Evolutionary conservation across 2,113 vertebrate species (phyloP).

Genomic region (Pogona vitticeps): DNA sequence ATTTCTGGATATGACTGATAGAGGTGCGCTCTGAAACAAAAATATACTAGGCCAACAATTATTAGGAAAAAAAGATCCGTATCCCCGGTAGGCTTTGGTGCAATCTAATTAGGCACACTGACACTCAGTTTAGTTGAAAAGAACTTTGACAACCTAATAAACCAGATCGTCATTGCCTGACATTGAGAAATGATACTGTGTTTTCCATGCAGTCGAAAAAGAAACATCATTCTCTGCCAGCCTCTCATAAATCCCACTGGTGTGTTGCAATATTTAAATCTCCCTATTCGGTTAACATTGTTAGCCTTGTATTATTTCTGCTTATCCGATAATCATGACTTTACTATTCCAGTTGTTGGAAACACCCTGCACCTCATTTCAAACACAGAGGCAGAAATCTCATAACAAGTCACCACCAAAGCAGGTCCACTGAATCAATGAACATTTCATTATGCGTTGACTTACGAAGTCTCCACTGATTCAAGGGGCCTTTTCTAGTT

Average conservation of each 20-base stretch:
- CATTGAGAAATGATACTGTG: conserved; percentile 63
- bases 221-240: conserved; percentile 39
- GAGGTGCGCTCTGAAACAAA: conserved; percentile 60
- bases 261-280: conserved; percentile 40
- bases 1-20: conserved; percentile 62
- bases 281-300: conserved; percentile 17
- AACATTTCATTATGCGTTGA: no score
- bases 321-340: conserved; percentile 13
- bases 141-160: conserved; percentile 70
- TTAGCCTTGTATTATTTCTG: neutral
- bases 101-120: conserved; percentile 72
- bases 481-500: no score
- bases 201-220: conserved; percentile 50
- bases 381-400: conserved; percentile 9
- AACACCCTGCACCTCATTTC: conserved; percentile 26
- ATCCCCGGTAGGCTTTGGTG: conserved; percentile 56
- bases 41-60: conserved; percentile 63
- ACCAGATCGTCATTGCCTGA: conserved; percentile 67
- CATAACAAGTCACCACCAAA: neutral
- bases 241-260: conserved; percentile 35
- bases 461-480: no score
- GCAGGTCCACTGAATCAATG: no score
- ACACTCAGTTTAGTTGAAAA: conserved; percentile 64
- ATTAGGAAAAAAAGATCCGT: conserved; percentile 56
- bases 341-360: conserved; percentile 33